Percentiles rank a stretch among this genome's conserved stretches.
phyloP scores from a whole-genome alignment of 1,140 invertebrate species.

The Camponotus vicinus region DNA sequence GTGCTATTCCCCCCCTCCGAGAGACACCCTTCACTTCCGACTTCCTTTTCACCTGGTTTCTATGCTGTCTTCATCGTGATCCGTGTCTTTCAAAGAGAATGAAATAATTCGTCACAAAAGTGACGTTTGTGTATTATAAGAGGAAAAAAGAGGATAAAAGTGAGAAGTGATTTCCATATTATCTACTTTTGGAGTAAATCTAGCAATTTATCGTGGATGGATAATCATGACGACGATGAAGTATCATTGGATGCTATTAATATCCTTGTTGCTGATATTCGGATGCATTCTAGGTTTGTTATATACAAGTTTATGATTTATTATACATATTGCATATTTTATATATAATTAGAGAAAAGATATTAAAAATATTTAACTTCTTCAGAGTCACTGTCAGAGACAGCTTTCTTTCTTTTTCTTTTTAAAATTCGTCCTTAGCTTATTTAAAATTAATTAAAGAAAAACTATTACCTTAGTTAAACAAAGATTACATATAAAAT shows the following conservation, averaged over 20 bases:
- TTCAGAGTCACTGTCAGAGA: not conserved
- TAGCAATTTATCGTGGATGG: constrained; percentile 39
- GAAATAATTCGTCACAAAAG: not conserved
- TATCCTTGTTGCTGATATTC: constrained; percentile 26
- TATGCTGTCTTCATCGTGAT: constrained; percentile 13
- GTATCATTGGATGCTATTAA: constrained; percentile 33
- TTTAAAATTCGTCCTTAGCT: not conserved
- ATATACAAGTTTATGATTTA: not conserved
- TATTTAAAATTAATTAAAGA: not conserved
- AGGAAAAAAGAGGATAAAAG: not conserved
- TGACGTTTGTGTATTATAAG: not conserved
- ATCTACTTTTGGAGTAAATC: constrained; percentile 1
- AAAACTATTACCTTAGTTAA: not conserved
- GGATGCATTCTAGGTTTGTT: constrained; percentile 35
- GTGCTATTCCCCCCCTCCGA: not conserved
- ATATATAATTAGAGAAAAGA: not conserved
- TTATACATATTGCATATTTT: not conserved
- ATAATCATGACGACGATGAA: constrained; percentile 39
- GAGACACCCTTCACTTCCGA: constrained; percentile 4
- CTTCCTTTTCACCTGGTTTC: constrained; percentile 19
- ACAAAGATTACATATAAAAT: not conserved
- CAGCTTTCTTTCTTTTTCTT: not conserved
- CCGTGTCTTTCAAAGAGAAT: constrained; percentile 7
- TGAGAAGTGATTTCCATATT: not conserved
- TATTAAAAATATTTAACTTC: not conserved